A percentile compares a stretch with the other conserved stretches of the same genome.
phyloP scores from a whole-genome alignment of 2,888 invertebrate species.

The Noctua fimbriata region DNA sequence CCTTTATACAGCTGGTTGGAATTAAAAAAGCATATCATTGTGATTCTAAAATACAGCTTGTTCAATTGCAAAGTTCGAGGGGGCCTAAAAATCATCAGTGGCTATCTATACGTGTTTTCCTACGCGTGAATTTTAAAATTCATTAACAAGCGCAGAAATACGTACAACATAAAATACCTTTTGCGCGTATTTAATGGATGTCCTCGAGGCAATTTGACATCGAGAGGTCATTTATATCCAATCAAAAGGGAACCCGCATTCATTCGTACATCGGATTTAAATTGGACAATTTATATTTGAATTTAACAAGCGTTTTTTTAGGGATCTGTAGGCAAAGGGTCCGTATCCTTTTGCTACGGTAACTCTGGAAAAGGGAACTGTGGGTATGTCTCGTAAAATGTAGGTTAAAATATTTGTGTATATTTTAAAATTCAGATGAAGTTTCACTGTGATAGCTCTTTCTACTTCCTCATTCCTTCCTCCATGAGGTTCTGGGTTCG shows the following conservation, averaged over 20 bases:
- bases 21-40: neutral
- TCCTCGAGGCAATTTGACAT: conserved; percentile 59
- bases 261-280: conserved; percentile 45
- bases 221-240: conserved; percentile 62
- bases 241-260: conserved; percentile 46
- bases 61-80: neutral
- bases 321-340: neutral
- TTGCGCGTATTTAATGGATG: conserved; percentile 43
- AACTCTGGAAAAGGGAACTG: neutral
- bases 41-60: neutral
- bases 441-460: neutral
- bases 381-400: neutral
- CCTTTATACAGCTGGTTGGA: neutral
- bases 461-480: neutral
- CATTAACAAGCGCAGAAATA: conserved; percentile 25
- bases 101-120: neutral
- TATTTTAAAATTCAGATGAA: neutral
- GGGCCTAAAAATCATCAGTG: neutral
- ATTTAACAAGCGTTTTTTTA: conserved; percentile 47
- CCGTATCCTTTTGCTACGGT: conserved; percentile 1
- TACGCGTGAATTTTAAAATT: conserved; percentile 10
- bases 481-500: neutral
- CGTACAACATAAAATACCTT: conserved; percentile 31
- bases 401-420: neutral
- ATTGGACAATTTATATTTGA: conserved; percentile 56